A percentile compares a stretch with the other conserved stretches of the same genome.
These are phyloP conservation scores for Arremon brunneinucha DNA, from an alignment of 2,797 vertebrate species.

Conservation along the genomic window DNA sequence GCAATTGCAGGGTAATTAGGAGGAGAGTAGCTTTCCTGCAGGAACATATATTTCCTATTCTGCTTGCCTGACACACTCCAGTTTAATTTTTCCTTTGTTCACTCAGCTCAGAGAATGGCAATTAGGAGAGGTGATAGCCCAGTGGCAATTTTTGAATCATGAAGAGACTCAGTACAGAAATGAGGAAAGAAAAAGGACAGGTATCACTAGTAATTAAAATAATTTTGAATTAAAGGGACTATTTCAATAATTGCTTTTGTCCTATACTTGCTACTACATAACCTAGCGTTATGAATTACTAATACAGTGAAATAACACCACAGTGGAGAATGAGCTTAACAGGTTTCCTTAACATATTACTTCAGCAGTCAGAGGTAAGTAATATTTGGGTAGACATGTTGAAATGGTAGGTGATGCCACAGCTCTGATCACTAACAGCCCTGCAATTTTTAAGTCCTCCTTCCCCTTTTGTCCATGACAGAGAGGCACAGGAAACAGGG, in stretches of 20 bases:
- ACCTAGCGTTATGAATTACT: conserved; percentile 61
- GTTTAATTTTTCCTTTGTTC: conserved; percentile 65
- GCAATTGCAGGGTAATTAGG: conserved; percentile 63
- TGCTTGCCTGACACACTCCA: conserved; percentile 42
- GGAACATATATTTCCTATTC: conserved; percentile 56
- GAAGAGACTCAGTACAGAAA: conserved; percentile 37
- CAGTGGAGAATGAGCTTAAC: conserved; percentile 17
- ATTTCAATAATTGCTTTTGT: conserved; percentile 64
- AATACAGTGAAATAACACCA: conserved; percentile 44
- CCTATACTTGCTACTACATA: conserved; percentile 42
- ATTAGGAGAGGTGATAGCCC: conserved; percentile 51
- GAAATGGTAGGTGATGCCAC: not conserved
- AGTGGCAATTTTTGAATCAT: conserved; percentile 50
- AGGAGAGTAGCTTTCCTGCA: conserved; percentile 47
- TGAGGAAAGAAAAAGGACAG: not conserved
- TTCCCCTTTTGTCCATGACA: conserved; percentile 19
- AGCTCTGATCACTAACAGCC: not conserved
- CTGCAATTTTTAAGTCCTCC: not conserved
- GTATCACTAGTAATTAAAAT: conserved; percentile 71
- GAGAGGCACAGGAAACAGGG: conserved; percentile 48
- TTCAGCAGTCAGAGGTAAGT: not conserved
- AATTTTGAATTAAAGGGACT: conserved; percentile 68
- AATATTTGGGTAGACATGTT: not conserved
- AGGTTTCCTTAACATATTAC: not conserved
- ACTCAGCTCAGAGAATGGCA: conserved; percentile 37